Evolutionary conservation across 2,113 vertebrate genomes (phyloP).

Genomic region (Gambusia holbrooki): DNA sequence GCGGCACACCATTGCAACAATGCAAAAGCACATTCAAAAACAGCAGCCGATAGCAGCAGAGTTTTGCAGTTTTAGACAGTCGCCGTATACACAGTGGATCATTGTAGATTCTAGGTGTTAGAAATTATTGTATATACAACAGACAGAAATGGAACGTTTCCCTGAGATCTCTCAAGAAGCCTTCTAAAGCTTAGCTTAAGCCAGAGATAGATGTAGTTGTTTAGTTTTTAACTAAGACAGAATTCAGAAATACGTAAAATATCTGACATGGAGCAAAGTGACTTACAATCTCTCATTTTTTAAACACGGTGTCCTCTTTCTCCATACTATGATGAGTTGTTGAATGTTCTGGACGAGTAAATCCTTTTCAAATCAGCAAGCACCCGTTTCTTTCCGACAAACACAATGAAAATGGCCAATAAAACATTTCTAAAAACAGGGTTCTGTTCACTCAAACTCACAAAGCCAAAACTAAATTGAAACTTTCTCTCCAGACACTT

Average conservation of each 20-base stretch:
- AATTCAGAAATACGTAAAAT: slow-evolving; percentile 17
- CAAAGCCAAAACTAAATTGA: slow-evolving; percentile 42
- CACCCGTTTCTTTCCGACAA: slow-evolving; percentile 11
- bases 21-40: slow-evolving; percentile 19
- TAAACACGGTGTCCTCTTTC: slow-evolving; percentile 4
- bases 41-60: slow-evolving; percentile 48
- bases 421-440: slow-evolving; percentile 20
- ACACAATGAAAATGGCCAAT: slow-evolving; percentile 10
- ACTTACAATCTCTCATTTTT: slow-evolving; percentile 17
- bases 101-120: slow-evolving; percentile 52
- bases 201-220: slow-evolving; percentile 5
- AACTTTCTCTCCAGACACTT: slow-evolving; percentile 56
- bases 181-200: slow-evolving; percentile 38
- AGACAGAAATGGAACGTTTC: slow-evolving; percentile 34
- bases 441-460: slow-evolving; percentile 20
- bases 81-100: slow-evolving; percentile 48
- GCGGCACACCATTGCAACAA: slow-evolving; percentile 11
- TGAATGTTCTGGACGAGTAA: slow-evolving; percentile 8
- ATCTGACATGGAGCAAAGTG: slow-evolving; percentile 30
- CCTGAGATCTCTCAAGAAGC: slow-evolving; percentile 60
- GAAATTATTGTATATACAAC: slow-evolving; percentile 60
- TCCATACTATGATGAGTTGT: slow-evolving; percentile 16
- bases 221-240: slow-evolving; percentile 28
- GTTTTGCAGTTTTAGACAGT: slow-evolving; percentile 22
- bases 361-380: slow-evolving; percentile 5